Base-by-base conservation (phyloP, 2,888 invertebrate genomes). In the Limenitis camilla region DNA sequence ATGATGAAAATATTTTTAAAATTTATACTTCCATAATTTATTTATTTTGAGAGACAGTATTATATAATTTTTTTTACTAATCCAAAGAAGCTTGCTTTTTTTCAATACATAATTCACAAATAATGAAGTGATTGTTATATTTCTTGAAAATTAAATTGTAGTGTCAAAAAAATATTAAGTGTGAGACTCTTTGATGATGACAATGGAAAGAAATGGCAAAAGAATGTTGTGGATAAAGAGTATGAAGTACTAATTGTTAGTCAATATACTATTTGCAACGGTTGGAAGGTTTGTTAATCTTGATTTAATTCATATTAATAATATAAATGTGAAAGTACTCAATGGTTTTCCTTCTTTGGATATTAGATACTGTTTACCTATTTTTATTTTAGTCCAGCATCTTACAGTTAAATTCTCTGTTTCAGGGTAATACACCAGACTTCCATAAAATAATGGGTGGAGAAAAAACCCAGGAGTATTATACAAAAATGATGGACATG, bases 401-500 rank as follows among this genome's bases (percentile, higher is more conserved):
- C 36, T 32, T 32, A 19, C 5, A 33, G 27, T 9, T 2, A 8
- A 9, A 38, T 30, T 40, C 28, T 36, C 47, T 9, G 29, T 69
- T 73, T 31, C 59, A 84, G 82, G 96, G 96, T 39, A 96, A 94
- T 72, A 95, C 94, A 71, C 92, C 94, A 29, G 96, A 97, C 76
- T 97, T 96, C 75, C 95, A 95, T 68, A 88, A 90, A 62, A 93
- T 96, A 3, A 97, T 97, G 97, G 89, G 90, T 33, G 92, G 93
- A 0, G 91, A 92, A 1, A 87, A 91, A 53, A 94, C 96, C 0
- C 90, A 92, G 66, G 79, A 87, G 32, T 91, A 96, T 64, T 97
- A 96, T 76, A 88, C 90, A 40, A 87, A 89, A 53, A 94, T 97
- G 65, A 69, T 96, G 5, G 72, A 88, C 48, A 82, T 90, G 64